Conservation (phyloP, 1,140 invertebrate genomes). For the Calycopis cecrops region DNA sequence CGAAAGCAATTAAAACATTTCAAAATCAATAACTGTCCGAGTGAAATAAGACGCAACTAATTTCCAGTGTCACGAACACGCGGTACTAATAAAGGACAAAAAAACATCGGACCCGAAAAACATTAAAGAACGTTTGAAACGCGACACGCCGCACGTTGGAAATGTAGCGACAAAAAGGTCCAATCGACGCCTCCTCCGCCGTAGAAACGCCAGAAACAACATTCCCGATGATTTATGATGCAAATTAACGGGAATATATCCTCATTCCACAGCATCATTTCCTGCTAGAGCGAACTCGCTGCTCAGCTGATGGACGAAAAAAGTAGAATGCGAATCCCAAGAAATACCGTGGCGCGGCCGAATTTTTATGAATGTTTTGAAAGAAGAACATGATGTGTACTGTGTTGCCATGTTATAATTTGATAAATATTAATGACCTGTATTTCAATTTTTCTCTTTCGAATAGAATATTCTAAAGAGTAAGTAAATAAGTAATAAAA, state of each 20-base stretch:
- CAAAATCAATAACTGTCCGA: neutral
- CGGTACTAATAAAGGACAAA: slow-evolving; percentile 20
- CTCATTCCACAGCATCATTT: slow-evolving; percentile 71
- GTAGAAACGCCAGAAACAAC: slow-evolving; percentile 50
- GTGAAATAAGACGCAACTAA: slow-evolving; percentile 7
- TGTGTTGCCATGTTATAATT: too few species aligned
- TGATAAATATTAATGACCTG: too few species aligned
- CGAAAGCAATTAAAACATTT: neutral
- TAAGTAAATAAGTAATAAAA: too few species aligned
- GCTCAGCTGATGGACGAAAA: slow-evolving; percentile 47
- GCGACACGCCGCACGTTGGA: slow-evolving; percentile 37
- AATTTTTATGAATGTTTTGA: slow-evolving; percentile 2
- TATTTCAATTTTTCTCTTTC: too few species aligned
- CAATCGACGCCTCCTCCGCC: slow-evolving; percentile 39
- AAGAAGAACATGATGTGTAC: neutral
- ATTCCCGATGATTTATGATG: slow-evolving; percentile 72
- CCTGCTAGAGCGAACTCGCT: slow-evolving; percentile 63
- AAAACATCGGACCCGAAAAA: slow-evolving; percentile 32
- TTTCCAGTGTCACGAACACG: slow-evolving; percentile 13
- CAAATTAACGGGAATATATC: slow-evolving; percentile 74
- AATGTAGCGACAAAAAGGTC: slow-evolving; percentile 54
- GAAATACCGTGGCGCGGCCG: slow-evolving; percentile 11
- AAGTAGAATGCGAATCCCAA: slow-evolving; percentile 32
- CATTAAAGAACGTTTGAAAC: slow-evolving; percentile 44
- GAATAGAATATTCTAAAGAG: too few species aligned